These are phyloP conservation scores for Pelecanoides urinatrix DNA, from an alignment of 2,113 vertebrate species.

Conservation along the genomic window DNA sequence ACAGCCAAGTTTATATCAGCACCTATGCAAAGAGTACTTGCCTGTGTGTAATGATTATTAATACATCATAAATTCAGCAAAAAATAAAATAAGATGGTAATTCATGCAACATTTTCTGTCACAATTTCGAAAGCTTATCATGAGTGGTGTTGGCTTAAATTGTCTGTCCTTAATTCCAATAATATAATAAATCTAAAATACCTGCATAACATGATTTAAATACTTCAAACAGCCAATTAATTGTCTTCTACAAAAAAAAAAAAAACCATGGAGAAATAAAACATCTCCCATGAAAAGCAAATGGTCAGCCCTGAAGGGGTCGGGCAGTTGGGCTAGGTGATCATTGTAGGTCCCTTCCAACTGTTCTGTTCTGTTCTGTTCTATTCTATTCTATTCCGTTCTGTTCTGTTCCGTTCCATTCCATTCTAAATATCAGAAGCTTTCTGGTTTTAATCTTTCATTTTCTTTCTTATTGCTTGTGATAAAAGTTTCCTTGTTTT, in stretches of 20 bases:
- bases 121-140: neutral
- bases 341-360: neutral
- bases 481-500: neutral
- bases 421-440: neutral
- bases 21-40: neutral
- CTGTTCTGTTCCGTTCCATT: neutral
- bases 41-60: neutral
- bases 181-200: neutral
- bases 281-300: neutral
- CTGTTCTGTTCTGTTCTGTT: accelerated
- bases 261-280: neutral
- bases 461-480: neutral
- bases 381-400: neutral
- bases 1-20: neutral
- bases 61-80: neutral
- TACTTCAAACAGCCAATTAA: neutral
- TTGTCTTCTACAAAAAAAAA: neutral
- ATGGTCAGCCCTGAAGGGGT: neutral
- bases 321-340: neutral
- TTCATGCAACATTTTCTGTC: neutral
- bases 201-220: neutral
- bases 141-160: neutral
- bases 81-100: neutral
- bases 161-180: neutral
- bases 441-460: neutral